Base-by-base conservation (phyloP, 2,797 vertebrate genomes). In the Caiman crocodilus region DNA sequence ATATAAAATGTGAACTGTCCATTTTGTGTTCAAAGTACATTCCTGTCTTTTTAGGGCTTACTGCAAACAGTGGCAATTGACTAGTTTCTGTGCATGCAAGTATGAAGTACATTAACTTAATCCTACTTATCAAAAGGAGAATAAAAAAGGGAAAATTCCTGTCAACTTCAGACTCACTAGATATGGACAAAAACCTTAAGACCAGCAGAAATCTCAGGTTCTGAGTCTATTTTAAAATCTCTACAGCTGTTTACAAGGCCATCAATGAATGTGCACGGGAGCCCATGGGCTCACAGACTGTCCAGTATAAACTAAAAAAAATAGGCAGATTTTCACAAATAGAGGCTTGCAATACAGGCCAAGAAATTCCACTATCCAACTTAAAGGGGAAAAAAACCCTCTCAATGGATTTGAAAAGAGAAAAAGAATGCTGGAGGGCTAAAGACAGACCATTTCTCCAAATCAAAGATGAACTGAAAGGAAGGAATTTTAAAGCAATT, bases 401-500 rank as follows among this genome's bases (percentile, higher is more conserved):
- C 69, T 67, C 56, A 50, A 17, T n/a, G 26, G 35, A 79, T 77
- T 74, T n/a, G 82, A 84, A 85, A 55, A 69, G 30, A n/a, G 30
- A 95, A 94, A 96, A 96, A 57, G 79, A 91, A 84, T 88, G 82
- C 79, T 2, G 30, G 64, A 91, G 91, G 60, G 86, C 91, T 14
- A 55, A 79, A 79, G 59, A 79, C 0, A 0, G 59, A 56, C 58
- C 91, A 84, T 76, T 90, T 76, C 75, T 88, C 87, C 92, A 89
- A 77, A 89, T 93, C 87, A 94, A 89, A 95, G 77, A 76, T 93
- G 85, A 96, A 95, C 89, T 88, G 92, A 94, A 96, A 92, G 82
- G 90, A 67, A 93, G 92, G 85, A 90, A 96, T 94, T 95, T 95
- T 90, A 96, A 95, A 96, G 88, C 76, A 92, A 85, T 86, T 84